Base-by-base conservation (phyloP, 2,888 invertebrate genomes). In the Dasysyrphus tricinctus region DNA sequence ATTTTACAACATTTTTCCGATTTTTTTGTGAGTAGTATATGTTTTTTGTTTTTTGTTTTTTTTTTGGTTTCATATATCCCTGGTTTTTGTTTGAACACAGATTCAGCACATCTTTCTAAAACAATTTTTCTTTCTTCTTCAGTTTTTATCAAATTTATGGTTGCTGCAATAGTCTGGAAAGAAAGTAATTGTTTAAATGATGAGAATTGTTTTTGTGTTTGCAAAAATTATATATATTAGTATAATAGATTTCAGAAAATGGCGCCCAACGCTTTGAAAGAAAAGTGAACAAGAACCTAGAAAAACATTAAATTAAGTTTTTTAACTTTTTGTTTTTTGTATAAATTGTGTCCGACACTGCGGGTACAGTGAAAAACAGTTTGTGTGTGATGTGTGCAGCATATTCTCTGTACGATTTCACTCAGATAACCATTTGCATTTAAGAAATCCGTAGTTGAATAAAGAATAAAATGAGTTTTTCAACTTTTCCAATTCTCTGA, bases 71-170 rank as follows among this genome's bases (percentile, higher is more conserved):
- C 86, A 82, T 86, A 82, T 86, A 79, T 86, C 82, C 86, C 86
- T 86, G 86, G 86, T 82, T 74, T 24, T 76, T 67, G 34, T 87
- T 82, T 87, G 87, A 87, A 87, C 87, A 87, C 87, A 87, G 76
- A 87, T 87, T 87, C 87, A 80, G 87, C 82, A 80, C 87, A 87
- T 87, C 79, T 87, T 87, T 82, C 37, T 73, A 76, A 34, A 51
- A 81, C 39, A 54, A 37, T 39, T 78, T 24, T 59, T 79, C 29
- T 78, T 59, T 79, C 67, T 47, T n/a, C 49, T 75, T 37, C 47
- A 67, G 14, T 16, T 69, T n/a, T 59, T 16, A 65, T 49, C 65
- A 19, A 75, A 42, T 67, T 57, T 72, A 61, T 78, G 75, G 75
- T 32, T 34, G 29, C 34, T 72, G 74, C 24, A 82, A 72, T 59